Base-by-base conservation (phyloP, 92 coral and sea anemone species). In the Phenganax marumi region DNA sequence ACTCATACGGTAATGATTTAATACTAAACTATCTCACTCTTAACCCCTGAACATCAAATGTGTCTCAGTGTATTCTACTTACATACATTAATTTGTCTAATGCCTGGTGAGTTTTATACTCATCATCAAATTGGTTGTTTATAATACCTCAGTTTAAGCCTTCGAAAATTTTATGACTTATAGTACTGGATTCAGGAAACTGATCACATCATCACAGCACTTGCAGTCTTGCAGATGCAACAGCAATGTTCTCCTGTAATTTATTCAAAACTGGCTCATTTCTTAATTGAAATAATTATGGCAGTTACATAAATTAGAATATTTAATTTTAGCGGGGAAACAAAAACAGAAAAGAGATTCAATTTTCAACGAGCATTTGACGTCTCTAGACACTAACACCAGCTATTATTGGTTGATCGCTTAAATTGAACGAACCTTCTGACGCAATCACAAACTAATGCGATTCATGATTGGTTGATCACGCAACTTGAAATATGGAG, bases 321-420 rank as follows among this genome's bases (percentile, higher is more conserved):
- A 78, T 76, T 17, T 65, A n/a, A 47, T 73, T 73, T 1, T 78
- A 72, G 83, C 83, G 83, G 19, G 73, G 72, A 78, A 26, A 51
- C 6, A 10, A 47, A 60, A 25, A 47, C 12, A 19, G 24, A 77
- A 54, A 56, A 9, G 1, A 46, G 79, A 6, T 47, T 62, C 56
- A 46, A 52, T 22, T 78, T 78, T 78, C 60, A 78, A 78, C 83
- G 83, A 78, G 47, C 60, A 58, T 56, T 24, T 78, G 60, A 33
- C 69, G 54, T 7, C 18, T n/a, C n/a, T 33, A 5, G 43, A 5
- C 2, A 33, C 43, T 33, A 78, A 12, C 57, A 61, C 58, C 17
- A 23, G 14, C 66, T 85, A 24, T 91, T 93, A 96, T 96, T 96
- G 99, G 99, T 61, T 66, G 22, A 78, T 69, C 12, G 49, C 21